phyloP scores from a whole-genome alignment of 2,888 invertebrate species.

The Mechanitis messenoides region DNA sequence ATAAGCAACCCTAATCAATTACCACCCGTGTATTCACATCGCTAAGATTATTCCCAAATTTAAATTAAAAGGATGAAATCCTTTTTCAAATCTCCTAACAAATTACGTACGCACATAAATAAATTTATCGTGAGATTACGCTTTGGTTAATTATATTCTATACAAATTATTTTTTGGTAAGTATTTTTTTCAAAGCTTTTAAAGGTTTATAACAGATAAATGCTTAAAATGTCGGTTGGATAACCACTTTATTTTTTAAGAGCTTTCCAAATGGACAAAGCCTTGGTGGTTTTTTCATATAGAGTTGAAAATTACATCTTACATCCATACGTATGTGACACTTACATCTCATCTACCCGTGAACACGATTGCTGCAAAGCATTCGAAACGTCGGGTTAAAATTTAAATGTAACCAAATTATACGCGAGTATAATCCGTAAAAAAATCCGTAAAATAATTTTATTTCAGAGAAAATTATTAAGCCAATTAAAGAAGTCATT shows the following conservation, averaged over 20 bases:
- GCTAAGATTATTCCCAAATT: not conserved
- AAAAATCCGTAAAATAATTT: no score
- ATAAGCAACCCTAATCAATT: not conserved
- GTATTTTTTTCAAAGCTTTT: no score
- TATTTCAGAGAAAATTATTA: no score
- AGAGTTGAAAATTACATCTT: no score
- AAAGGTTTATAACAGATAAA: not conserved
- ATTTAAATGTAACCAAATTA: no score
- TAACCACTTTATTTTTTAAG: not conserved
- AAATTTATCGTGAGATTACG: not conserved
- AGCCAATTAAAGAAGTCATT: no score
- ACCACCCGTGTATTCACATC: not conserved
- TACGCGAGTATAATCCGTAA: no score
- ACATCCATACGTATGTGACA: no score
- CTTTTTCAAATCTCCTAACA: not conserved
- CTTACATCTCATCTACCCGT: no score
- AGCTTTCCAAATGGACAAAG: not conserved
- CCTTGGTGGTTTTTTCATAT: not conserved
- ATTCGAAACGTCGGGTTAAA: no score
- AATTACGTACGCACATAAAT: not conserved
- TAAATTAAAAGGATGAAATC: not conserved
- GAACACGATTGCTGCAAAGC: no score
- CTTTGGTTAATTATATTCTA: conserved; percentile 2
- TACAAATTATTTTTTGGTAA: no score
- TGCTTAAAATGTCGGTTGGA: not conserved